Evolutionary conservation across 1,140 invertebrate genomes (phyloP), one percentile per base, ranked within the genome.

Genomic region (Dinothrombium tinctorium): DNA sequence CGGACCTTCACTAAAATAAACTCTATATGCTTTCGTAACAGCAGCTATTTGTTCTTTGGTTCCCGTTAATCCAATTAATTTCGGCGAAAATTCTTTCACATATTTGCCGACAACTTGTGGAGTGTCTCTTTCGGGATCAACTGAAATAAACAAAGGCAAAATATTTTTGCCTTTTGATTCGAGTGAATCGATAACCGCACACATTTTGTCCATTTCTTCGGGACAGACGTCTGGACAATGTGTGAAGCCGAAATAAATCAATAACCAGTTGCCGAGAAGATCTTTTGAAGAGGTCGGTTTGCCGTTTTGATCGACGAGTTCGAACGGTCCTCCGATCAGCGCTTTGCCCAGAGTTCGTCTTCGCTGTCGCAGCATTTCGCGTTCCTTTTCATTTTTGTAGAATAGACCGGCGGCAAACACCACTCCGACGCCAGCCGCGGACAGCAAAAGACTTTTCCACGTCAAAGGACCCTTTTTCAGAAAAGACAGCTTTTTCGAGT

Each of bases 141-240:
- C 87, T 6, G 86, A 81, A 47, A 99, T 94, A 54, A 99, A 98
- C 44, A 99, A 53, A 5, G 90, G 86, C n/a, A 84, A 53, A 46
- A 69, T 62, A 0, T 71, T 61, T 4, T 66, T 54, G 33, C 69
- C 53, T 32, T 35, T 19, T 25, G 37, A 40, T 14, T 49, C 40
- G 7, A 53, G 24, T 15, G 37, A 25, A 0, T 47, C 41, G 32
- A 48, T 26, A 42, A 31, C 24, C 36, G 28, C 42, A 3, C 74
- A 66, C 67, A 99, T 72, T 64, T 99, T 99, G 57, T 99, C 94
- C 44, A 99, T 63, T 64, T 99, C 92, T 63, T 99, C 94, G 0
- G 94, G 94, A 61, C 94, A 99, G 47, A 99, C 75, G 59, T 99
- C 94, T 2, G 94, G 94, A 38, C 94, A 99, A 58, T 99, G 89